phyloP scores from a whole-genome alignment of 2,888 invertebrate species.

The Andrena bucephala region DNA sequence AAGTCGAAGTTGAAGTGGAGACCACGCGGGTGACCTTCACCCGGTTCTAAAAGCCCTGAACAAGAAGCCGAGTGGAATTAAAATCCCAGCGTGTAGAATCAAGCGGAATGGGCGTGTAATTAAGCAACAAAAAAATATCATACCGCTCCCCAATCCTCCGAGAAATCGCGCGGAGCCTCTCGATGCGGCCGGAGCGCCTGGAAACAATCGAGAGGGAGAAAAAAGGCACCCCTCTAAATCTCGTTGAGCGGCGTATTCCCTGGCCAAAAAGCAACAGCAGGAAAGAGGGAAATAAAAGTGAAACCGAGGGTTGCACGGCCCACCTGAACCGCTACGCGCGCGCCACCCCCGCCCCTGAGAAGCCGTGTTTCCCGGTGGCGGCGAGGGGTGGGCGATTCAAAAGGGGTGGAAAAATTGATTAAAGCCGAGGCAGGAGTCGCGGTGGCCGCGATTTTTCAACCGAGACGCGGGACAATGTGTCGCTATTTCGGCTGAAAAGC shows the following conservation, averaged over 20 bases:
- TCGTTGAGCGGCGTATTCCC: neutral
- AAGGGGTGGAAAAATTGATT: conserved; percentile 45
- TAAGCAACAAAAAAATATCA: too few relatives aligned
- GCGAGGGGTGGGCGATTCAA: neutral
- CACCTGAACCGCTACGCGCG: conserved; percentile 31
- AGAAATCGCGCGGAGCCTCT: neutral
- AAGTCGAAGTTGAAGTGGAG: neutral
- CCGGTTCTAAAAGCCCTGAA: too few relatives aligned
- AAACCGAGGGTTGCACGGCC: neutral
- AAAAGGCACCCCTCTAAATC: conserved; percentile 33
- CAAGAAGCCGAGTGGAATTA: too few relatives aligned
- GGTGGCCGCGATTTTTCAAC: conserved; percentile 37
- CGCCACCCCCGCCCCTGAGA: conserved; percentile 13
- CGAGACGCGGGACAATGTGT: conserved; percentile 49
- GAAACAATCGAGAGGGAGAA: conserved; percentile 1
- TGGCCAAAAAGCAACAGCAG: neutral
- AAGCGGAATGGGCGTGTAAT: too few relatives aligned
- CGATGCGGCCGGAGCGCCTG: neutral
- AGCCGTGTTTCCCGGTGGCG: conserved; percentile 25
- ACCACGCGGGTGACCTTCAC: too few relatives aligned
- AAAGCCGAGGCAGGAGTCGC: conserved; percentile 44
- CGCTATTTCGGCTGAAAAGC: conserved; percentile 48
- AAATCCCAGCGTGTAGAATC: too few relatives aligned
- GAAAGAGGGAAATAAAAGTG: conserved; percentile 6
- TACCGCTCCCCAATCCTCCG: neutral